Conservation (phyloP, 2,888 invertebrate species). For the Lasioglossum vierecki region DNA sequence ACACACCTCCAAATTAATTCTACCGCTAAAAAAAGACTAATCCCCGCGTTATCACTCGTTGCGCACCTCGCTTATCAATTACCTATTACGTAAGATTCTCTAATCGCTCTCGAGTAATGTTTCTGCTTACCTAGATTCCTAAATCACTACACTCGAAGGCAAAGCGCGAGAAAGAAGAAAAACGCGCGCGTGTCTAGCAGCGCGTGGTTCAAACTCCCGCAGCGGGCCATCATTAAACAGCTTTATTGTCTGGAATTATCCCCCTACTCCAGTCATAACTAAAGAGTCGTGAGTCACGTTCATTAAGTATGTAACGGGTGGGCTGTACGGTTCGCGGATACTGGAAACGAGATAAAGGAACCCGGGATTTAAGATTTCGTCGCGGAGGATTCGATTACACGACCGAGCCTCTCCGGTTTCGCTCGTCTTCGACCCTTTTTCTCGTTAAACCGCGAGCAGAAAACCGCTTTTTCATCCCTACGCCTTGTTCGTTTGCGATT, state of each 20-base stretch:
- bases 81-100: neutral
- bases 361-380: slow-evolving; percentile 58
- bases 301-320: slow-evolving; percentile 69
- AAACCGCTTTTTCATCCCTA: slow-evolving; percentile 23
- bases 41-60: neutral
- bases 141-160: neutral
- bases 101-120: neutral
- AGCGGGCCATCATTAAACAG: slow-evolving; percentile 63
- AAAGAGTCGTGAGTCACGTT: slow-evolving; percentile 68
- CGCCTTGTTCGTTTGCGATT: slow-evolving; percentile 14
- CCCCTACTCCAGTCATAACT: slow-evolving; percentile 64
- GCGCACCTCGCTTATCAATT: neutral
- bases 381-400: slow-evolving; percentile 58
- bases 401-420: slow-evolving; percentile 56
- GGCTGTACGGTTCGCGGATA: slow-evolving; percentile 48
- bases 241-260: slow-evolving; percentile 75
- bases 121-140: neutral
- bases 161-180: neutral
- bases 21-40: neutral
- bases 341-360: slow-evolving; percentile 54
- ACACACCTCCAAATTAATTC: neutral
- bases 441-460: slow-evolving; percentile 36
- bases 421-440: slow-evolving; percentile 48
- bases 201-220: slow-evolving; percentile 42
- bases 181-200: slow-evolving; percentile 31